Percentiles rank a stretch among this genome's conserved stretches.
These are phyloP conservation scores for Rhinogobio ventralis DNA, from an alignment of 2,797 vertebrate genomes.

Conservation along the genomic window DNA sequence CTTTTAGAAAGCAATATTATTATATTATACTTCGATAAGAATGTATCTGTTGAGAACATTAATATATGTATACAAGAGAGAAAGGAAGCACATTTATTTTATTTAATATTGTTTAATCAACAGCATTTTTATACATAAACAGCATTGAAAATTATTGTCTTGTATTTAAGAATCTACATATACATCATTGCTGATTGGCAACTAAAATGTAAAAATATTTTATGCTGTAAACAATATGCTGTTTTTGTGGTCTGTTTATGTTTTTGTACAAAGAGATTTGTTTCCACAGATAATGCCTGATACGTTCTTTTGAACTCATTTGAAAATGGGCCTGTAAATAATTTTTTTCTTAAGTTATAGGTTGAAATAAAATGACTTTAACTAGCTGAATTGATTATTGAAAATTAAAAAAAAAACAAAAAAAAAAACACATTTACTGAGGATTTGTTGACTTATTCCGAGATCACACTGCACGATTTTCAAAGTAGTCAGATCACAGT, in stretches of 20 bases:
- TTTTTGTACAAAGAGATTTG: too few species aligned
- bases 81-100: background rate
- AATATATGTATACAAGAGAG: background rate
- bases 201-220: background rate
- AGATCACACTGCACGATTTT: too few species aligned
- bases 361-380: background rate
- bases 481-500: too few species aligned
- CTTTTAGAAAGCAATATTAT: background rate
- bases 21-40: background rate
- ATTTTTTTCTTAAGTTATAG: background rate
- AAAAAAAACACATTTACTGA: too few species aligned
- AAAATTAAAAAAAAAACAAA: too few species aligned
- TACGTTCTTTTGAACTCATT: background rate
- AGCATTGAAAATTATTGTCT: too few species aligned
- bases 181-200: background rate
- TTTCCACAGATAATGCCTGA: background rate
- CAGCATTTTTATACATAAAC: too few species aligned
- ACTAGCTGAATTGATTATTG: too few species aligned
- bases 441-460: background rate
- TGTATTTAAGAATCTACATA: too few species aligned
- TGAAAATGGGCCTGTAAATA: background rate
- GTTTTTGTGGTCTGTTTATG: too few species aligned
- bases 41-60: background rate
- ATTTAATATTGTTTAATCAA: background rate
- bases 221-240: too few species aligned